Evolutionary conservation across 2,888 invertebrate species (phyloP).

Genomic region (Pollenia angustigena): DNA sequence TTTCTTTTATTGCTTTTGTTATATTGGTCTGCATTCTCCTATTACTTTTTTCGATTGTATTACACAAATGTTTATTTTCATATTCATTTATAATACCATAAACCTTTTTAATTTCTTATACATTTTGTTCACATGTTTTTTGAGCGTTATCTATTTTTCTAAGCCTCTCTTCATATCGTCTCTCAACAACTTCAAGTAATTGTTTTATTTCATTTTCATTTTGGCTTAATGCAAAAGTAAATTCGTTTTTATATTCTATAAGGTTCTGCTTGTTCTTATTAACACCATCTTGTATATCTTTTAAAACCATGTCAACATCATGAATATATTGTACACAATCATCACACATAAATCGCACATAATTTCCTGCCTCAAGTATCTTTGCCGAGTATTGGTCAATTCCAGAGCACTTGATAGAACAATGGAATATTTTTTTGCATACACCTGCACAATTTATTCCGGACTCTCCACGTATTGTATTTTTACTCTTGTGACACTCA

Average conservation of each 20-base stretch:
- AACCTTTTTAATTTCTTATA: no score
- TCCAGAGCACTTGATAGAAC: neutral
- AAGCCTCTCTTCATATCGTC: no score
- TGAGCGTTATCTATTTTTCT: no score
- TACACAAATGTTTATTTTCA: no score
- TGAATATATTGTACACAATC: slow-evolving; percentile 7
- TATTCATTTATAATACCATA: no score
- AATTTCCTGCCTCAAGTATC: neutral
- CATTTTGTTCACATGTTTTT: no score
- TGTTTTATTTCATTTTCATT: no score
- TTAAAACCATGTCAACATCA: neutral
- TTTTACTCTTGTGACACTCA: slow-evolving; percentile 1
- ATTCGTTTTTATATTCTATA: neutral
- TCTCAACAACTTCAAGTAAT: no score
- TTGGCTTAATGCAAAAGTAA: neutral
- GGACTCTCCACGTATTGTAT: slow-evolving; percentile 1
- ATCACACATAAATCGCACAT: neutral
- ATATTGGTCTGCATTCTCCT: no score
- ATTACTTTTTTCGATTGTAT: no score
- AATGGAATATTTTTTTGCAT: neutral
- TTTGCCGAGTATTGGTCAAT: slow-evolving; percentile 5
- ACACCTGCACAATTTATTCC: slow-evolving; percentile 11
- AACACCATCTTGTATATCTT: slow-evolving; percentile 7
- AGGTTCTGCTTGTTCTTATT: neutral
- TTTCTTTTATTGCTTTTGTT: no score